These are phyloP conservation scores for Euura lappo DNA, from an alignment of 1,140 invertebrate genomes.

Conservation along the genomic window DNA sequence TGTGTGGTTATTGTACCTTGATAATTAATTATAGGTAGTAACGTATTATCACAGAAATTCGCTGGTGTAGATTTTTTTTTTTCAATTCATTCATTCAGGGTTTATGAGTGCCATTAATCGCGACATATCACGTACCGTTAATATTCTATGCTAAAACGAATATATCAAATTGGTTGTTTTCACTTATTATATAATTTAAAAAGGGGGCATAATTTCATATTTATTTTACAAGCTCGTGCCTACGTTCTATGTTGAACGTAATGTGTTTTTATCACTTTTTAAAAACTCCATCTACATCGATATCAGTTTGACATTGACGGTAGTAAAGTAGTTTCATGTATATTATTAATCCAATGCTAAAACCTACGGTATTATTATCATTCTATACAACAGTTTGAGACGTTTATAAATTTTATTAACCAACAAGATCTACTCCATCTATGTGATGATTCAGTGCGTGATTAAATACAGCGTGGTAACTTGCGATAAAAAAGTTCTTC, in stretches of 20 bases:
- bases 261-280: background rate
- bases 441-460: background rate
- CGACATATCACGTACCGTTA: too few relatives aligned
- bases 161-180: too few relatives aligned
- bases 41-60: background rate
- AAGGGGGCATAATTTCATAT: too few relatives aligned
- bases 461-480: background rate
- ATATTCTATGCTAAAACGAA: too few relatives aligned
- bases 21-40: constrained; percentile 3
- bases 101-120: too few relatives aligned
- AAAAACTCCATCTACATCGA: background rate
- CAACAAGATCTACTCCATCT: background rate
- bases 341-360: too few relatives aligned
- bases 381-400: background rate
- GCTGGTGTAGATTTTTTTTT: background rate
- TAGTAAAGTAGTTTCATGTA: background rate
- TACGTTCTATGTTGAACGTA: too few relatives aligned
- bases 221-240: too few relatives aligned
- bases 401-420: background rate
- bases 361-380: background rate
- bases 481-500: background rate
- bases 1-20: background rate
- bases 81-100: too few relatives aligned
- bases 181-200: too few relatives aligned
- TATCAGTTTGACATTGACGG: too few relatives aligned